These are phyloP conservation scores for Nyctereutes procyonoides DNA, from an alignment of 2,113 vertebrate species.

Conservation along the genomic window DNA sequence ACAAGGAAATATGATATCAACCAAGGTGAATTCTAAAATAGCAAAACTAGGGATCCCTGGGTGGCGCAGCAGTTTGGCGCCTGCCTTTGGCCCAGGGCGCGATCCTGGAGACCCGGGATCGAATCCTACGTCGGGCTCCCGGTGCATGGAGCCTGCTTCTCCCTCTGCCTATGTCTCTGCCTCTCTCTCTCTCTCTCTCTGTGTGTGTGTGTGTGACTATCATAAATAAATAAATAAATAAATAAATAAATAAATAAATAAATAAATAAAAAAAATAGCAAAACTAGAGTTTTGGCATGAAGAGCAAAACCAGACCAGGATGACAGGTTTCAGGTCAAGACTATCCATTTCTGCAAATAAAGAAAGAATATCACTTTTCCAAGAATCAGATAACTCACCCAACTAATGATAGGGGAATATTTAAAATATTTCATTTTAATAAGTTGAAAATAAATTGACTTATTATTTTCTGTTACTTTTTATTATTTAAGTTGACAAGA, in stretches of 20 bases:
- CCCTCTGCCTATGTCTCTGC: no score
- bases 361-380: not conserved
- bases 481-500: not conserved
- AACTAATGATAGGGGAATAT: not conserved
- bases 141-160: no score
- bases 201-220: no score
- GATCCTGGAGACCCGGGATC: no score
- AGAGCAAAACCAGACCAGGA: not conserved
- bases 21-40: slow-evolving; percentile 4
- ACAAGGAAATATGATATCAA: not conserved
- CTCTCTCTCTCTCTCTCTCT: no score
- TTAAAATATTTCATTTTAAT: slow-evolving; percentile 1
- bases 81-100: no score
- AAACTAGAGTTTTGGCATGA: not conserved
- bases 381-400: not conserved
- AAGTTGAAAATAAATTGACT: not conserved
- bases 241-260: no score
- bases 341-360: not conserved
- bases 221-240: no score
- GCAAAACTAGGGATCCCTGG: not conserved
- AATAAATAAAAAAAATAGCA: no score
- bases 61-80: no score
- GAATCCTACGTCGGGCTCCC: no score
- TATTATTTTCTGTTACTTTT: not conserved
- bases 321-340: not conserved